Conservation (phyloP, 2,113 vertebrate species). For the Galeopterus variegatus region DNA sequence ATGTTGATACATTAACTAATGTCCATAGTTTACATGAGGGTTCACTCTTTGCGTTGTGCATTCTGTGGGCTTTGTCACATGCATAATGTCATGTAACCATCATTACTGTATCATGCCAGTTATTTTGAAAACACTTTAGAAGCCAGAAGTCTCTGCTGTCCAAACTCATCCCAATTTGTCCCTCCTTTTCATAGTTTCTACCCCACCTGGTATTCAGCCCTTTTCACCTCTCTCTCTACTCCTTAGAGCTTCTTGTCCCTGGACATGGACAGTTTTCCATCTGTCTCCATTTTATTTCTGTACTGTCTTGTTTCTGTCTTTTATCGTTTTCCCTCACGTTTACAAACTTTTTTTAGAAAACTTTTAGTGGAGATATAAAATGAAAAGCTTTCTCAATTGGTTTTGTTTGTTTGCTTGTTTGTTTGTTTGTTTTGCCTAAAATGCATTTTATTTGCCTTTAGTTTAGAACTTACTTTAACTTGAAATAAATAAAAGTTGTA, state of each 20-base stretch:
- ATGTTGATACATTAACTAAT: rapidly evolving
- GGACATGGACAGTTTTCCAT: neutral
- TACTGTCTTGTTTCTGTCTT: neutral
- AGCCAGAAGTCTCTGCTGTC: neutral
- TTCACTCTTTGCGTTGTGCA: neutral
- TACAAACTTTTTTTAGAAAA: neutral
- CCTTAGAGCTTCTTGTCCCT: neutral
- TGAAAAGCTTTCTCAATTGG: neutral
- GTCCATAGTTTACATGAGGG: neutral
- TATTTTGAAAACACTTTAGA: neutral
- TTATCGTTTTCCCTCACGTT: neutral
- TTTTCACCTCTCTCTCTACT: neutral
- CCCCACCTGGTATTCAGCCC: neutral
- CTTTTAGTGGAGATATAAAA: neutral
- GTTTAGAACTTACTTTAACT: neutral
- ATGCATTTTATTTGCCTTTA: neutral
- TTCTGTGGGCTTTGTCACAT: neutral
- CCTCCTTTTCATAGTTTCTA: neutral
- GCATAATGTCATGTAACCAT: neutral
- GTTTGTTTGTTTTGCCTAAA: neutral
- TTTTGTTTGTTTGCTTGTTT: neutral
- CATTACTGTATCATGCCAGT: rapidly evolving
- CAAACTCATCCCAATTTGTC: rapidly evolving
- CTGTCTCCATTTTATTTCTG: neutral
- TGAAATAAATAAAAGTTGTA: neutral